These are phyloP conservation scores for Microplitis deprimator DNA, from an alignment of 2,888 invertebrate genomes.

Conservation along the genomic window DNA sequence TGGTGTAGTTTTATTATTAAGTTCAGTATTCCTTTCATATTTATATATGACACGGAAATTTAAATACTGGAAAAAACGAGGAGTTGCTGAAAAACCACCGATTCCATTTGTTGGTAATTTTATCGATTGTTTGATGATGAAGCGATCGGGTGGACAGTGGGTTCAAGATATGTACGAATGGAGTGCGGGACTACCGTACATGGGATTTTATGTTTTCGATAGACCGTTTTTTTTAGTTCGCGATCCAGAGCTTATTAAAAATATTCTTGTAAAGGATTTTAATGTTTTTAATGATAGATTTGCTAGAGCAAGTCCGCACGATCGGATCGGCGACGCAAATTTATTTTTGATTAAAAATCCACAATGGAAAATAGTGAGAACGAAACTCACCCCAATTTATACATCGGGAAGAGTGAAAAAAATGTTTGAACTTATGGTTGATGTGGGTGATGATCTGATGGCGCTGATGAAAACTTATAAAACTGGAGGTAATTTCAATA, in stretches of 20 bases:
- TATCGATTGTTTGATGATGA: constrained; percentile 55
- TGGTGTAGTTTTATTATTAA: constrained; percentile 49
- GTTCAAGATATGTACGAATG: constrained; percentile 67
- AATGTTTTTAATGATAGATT: constrained; percentile 69
- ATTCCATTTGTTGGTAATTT: constrained; percentile 71
- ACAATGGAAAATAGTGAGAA: constrained; percentile 70
- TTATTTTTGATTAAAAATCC: constrained; percentile 71
- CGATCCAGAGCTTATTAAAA: constrained; percentile 71
- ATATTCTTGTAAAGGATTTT: constrained; percentile 72
- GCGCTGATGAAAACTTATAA: constrained; percentile 48
- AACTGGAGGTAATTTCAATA: constrained; percentile 51
- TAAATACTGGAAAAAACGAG: constrained; percentile 66
- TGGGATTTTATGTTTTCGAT: constrained; percentile 69
- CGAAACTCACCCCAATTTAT: constrained; percentile 72
- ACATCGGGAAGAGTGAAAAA: constrained; percentile 64
- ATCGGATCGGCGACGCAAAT: constrained; percentile 69
- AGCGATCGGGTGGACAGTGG: constrained; percentile 62
- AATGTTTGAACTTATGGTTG: constrained; percentile 60
- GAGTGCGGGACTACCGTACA: constrained; percentile 61
- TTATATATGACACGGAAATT: constrained; percentile 61
- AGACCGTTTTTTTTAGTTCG: constrained; percentile 71
- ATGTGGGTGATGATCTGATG: constrained; percentile 55
- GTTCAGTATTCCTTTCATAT: constrained; percentile 49
- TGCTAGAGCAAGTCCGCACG: constrained; percentile 61
- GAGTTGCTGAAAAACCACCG: constrained; percentile 67